phyloP scores from a whole-genome alignment of 2,888 invertebrate genomes.

The Ormyrus thymus region DNA sequence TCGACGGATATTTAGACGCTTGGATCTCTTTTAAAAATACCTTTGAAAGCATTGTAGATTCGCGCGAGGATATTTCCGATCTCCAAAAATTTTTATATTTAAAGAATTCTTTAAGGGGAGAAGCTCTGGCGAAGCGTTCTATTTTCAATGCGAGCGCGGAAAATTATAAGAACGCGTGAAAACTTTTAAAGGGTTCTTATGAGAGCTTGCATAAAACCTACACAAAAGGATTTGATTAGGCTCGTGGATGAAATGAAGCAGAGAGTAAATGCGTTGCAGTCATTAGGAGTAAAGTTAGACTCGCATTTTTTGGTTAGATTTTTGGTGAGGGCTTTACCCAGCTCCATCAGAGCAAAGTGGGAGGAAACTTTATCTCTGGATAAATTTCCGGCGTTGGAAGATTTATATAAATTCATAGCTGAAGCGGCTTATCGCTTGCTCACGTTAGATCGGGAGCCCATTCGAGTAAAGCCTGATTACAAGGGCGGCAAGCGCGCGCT shows the following conservation, averaged over 20 bases:
- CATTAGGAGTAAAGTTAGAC: not conserved
- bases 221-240: not conserved
- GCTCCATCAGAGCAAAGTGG: not conserved
- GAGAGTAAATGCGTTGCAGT: not conserved
- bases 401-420: not conserved
- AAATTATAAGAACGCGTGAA: not conserved
- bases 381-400: not conserved
- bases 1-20: not conserved
- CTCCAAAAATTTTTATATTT: not conserved
- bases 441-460: not conserved
- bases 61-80: not conserved
- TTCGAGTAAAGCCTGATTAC: not conserved
- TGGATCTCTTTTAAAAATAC: not conserved
- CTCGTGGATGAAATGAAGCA: not conserved
- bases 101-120: not conserved
- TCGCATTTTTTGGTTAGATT: not conserved
- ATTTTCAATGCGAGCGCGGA: not conserved
- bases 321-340: not conserved
- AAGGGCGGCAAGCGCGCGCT: not conserved
- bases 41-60: not conserved
- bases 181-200: not conserved
- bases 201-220: not conserved
- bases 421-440: not conserved
- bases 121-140: not conserved
- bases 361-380: not conserved